Evolutionary conservation across 2,888 invertebrate species (phyloP).

Genomic region (Phytoseiulus persimilis): DNA sequence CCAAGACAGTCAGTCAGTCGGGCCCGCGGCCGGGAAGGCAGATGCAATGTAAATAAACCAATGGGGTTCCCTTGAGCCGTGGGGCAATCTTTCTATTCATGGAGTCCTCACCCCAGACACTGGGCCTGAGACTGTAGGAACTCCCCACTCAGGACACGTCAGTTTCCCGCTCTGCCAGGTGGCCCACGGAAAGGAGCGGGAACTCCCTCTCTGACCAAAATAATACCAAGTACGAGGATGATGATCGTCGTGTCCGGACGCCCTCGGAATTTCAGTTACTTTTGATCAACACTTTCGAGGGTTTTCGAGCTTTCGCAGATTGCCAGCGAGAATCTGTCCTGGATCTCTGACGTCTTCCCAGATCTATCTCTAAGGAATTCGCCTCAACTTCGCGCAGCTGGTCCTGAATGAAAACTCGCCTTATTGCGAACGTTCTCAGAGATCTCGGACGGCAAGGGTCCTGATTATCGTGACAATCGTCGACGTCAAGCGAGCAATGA

Average conservation of each 20-base stretch:
- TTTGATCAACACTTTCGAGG: too few species aligned
- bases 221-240: too few species aligned
- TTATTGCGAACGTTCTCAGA: not conserved
- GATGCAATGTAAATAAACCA: conserved; percentile 5
- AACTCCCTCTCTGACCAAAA: too few species aligned
- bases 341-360: not conserved
- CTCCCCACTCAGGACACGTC: not conserved
- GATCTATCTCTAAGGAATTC: not conserved
- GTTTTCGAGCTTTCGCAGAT: too few species aligned
- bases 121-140: not conserved
- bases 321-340: too few species aligned
- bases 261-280: too few species aligned
- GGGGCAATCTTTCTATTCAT: not conserved
- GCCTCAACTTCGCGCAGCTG: not conserved
- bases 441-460: too few species aligned
- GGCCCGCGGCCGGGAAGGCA: not conserved
- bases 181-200: too few species aligned
- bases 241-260: too few species aligned
- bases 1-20: too few species aligned
- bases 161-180: not conserved
- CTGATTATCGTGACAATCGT: not conserved
- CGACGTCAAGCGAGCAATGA: not conserved
- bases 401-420: not conserved
- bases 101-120: not conserved
- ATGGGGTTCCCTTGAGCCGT: not conserved